phyloP scores from a whole-genome alignment of 1,140 invertebrate species.

The Micrasema longulum region DNA sequence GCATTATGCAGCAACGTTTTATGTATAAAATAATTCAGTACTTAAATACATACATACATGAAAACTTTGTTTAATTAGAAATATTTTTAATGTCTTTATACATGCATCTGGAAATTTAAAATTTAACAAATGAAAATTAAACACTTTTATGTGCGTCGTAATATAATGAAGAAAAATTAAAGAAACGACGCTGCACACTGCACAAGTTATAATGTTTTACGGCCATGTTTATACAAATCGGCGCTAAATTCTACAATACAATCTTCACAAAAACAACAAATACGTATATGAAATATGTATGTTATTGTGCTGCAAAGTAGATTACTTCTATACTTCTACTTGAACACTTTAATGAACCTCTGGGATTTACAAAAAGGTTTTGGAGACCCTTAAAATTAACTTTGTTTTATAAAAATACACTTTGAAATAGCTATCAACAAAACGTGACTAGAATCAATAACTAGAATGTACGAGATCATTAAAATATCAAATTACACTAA shows the following conservation, averaged over 20 bases:
- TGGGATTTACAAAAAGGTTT: slow-evolving; percentile 34
- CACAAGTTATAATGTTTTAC: too few species aligned
- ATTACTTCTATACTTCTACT: slow-evolving; percentile 44
- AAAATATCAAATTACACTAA: slow-evolving; percentile 22
- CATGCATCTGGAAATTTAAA: too few species aligned
- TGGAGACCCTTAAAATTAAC: slow-evolving; percentile 40
- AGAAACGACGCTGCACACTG: too few species aligned
- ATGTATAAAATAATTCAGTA: too few species aligned
- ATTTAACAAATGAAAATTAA: too few species aligned
- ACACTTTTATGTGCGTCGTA: too few species aligned
- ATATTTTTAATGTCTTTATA: too few species aligned
- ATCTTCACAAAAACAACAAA: slow-evolving; percentile 47
- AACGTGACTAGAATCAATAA: slow-evolving; percentile 38
- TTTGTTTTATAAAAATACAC: slow-evolving; percentile 41
- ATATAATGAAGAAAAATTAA: too few species aligned
- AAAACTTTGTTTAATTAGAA: too few species aligned
- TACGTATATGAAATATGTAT: slow-evolving; percentile 17
- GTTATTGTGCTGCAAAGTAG: slow-evolving; percentile 46
- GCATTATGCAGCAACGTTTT: too few species aligned
- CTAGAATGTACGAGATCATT: slow-evolving; percentile 31
- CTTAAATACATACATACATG: too few species aligned
- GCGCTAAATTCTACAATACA: slow-evolving; percentile 40
- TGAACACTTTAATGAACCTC: slow-evolving; percentile 51
- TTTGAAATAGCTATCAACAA: slow-evolving; percentile 38
- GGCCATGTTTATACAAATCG: too few species aligned